Evolutionary conservation across 2,113 vertebrate genomes (phyloP).

Genomic region (Cervus canadensis): DNA sequence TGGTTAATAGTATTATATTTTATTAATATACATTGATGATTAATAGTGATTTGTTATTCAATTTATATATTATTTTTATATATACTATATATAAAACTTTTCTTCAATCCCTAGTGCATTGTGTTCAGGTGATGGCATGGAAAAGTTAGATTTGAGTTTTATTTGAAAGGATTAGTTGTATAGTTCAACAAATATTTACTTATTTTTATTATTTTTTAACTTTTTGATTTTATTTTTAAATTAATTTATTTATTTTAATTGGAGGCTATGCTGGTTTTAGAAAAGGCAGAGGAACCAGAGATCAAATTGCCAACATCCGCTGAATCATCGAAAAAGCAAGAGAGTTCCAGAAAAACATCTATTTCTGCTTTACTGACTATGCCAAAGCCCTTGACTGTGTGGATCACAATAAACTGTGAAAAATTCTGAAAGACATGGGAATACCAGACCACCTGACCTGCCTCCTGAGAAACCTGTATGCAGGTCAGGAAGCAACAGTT

Average conservation of each 20-base stretch:
- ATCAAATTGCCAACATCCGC: no score
- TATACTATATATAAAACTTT: background rate
- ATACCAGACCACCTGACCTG: no score
- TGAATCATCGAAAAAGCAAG: no score
- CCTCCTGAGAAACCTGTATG: no score
- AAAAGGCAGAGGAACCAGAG: no score
- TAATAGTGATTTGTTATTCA: background rate
- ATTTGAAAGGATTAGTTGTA: background rate
- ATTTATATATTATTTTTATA: background rate
- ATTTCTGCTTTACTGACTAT: no score
- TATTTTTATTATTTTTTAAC: background rate
- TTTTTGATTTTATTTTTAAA: background rate
- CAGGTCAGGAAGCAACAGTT: no score
- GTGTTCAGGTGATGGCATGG: background rate
- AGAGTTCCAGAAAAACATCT: no score
- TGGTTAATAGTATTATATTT: background rate
- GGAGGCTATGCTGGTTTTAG: background rate
- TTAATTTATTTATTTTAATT: background rate
- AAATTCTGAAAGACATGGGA: no score
- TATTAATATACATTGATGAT: background rate
- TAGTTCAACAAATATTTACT: background rate
- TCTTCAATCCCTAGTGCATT: background rate
- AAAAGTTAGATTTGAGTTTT: background rate
- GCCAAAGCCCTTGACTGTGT: no score
- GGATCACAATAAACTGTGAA: no score